Conservation (phyloP, 2,888 invertebrate genomes). For the Seira sanloemensis region DNA sequence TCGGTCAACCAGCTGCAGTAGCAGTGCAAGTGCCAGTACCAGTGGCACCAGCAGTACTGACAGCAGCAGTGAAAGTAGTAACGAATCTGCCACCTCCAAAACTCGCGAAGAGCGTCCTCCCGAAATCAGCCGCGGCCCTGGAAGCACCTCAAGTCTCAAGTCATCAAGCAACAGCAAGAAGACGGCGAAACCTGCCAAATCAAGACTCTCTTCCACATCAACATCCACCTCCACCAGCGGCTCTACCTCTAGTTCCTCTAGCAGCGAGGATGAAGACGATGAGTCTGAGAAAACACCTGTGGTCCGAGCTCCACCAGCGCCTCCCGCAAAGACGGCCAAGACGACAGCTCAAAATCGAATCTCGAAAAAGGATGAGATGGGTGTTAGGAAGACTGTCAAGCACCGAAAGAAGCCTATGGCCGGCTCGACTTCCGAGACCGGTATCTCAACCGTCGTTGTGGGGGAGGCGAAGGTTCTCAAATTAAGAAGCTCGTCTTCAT, state of each 20-base stretch:
- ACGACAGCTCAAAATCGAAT: slow-evolving; percentile 43
- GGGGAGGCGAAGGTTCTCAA: slow-evolving; percentile 40
- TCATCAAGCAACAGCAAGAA: background rate
- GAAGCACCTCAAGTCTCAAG: background rate
- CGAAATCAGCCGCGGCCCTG: background rate
- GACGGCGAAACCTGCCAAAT: slow-evolving; percentile 38
- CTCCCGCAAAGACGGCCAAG: slow-evolving; percentile 27
- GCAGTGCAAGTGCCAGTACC: slow-evolving; percentile 53
- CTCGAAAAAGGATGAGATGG: slow-evolving; percentile 48
- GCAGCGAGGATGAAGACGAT: slow-evolving; percentile 29
- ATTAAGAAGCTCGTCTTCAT: slow-evolving; percentile 53
- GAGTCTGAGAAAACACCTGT: slow-evolving; percentile 47
- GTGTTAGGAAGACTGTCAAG: slow-evolving; percentile 27
- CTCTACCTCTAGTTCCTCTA: slow-evolving; percentile 36
- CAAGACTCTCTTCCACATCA: slow-evolving; percentile 50
- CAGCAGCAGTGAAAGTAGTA: slow-evolving; percentile 60
- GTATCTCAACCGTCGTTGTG: background rate
- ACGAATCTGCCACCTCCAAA: slow-evolving; percentile 51
- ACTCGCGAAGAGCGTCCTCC: slow-evolving; percentile 27
- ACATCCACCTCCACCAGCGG: slow-evolving; percentile 53
- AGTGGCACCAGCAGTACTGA: slow-evolving; percentile 46
- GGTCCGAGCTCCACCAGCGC: slow-evolving; percentile 43
- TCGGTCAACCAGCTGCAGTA: slow-evolving; percentile 55
- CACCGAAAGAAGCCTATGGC: slow-evolving; percentile 30
- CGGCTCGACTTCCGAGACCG: background rate